phyloP scores from a whole-genome alignment of 2,113 vertebrate genomes.

The Macroglossus sobrinus region DNA sequence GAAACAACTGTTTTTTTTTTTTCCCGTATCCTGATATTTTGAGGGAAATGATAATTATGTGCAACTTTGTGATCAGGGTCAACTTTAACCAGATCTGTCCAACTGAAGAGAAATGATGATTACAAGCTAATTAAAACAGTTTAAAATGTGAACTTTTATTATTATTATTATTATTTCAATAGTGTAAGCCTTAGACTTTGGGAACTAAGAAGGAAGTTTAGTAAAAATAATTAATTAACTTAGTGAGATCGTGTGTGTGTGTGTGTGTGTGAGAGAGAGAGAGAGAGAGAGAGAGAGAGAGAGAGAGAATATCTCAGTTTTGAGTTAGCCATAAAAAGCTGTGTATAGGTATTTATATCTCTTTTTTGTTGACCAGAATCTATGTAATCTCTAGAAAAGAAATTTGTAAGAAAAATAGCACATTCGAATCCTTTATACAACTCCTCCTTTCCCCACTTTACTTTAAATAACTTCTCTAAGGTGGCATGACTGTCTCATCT shows the following conservation, averaged over 20 bases:
- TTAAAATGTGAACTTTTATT: neutral
- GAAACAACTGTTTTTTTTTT: neutral
- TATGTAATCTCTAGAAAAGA: neutral
- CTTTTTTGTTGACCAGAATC: neutral
- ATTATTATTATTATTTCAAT: neutral
- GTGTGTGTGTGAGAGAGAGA: neutral
- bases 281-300: too few species aligned
- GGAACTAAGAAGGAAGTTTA: neutral
- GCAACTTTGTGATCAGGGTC: neutral
- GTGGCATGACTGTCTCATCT: neutral
- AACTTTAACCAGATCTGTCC: constrained; percentile 1
- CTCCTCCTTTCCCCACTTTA: neutral
- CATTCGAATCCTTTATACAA: neutral
- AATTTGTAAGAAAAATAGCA: neutral
- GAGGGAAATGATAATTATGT: neutral
- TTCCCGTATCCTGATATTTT: neutral
- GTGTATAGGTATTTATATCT: neutral
- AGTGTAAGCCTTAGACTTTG: neutral
- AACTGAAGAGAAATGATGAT: neutral
- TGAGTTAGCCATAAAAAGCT: neutral
- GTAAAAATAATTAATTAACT: constrained; percentile 2
- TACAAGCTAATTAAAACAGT: neutral
- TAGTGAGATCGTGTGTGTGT: neutral
- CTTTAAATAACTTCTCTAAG: neutral
- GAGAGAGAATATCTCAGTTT: neutral